These are phyloP conservation scores for Lamproptera curius DNA, from an alignment of 2,888 invertebrate species.

Conservation along the genomic window DNA sequence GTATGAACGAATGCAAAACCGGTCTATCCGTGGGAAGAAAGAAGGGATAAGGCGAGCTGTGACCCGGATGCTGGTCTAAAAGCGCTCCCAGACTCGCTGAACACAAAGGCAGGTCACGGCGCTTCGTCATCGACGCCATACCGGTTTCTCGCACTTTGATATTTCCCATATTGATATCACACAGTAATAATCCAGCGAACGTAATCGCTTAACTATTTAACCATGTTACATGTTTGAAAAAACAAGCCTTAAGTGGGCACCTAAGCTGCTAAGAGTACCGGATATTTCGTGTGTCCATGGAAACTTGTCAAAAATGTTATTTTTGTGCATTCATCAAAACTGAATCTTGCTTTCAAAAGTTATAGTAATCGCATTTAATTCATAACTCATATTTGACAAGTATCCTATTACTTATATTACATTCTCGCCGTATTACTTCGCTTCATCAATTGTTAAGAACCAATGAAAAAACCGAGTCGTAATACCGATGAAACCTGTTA, in stretches of 20 bases:
- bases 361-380: no score
- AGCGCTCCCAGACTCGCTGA: slow-evolving; percentile 36
- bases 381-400: no score
- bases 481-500: slow-evolving; percentile 5
- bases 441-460: background rate
- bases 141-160: slow-evolving; percentile 13
- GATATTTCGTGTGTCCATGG: no score
- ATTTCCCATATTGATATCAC: slow-evolving; percentile 5
- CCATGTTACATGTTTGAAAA: slow-evolving; percentile 1
- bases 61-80: slow-evolving; percentile 26
- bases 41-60: slow-evolving; percentile 38
- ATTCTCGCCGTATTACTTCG: no score
- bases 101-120: slow-evolving; percentile 46
- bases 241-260: background rate
- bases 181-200: background rate
- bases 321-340: no score
- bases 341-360: no score
- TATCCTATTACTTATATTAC: no score
- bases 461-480: background rate
- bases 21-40: slow-evolving; percentile 38
- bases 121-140: slow-evolving; percentile 29
- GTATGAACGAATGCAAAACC: slow-evolving; percentile 26
- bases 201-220: background rate
- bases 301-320: no score
- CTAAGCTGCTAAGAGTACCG: no score